Percentiles rank a stretch among this genome's conserved stretches.
Evolutionary conservation across 2,888 invertebrate species (phyloP).

Genomic region (Agrotis puta): DNA sequence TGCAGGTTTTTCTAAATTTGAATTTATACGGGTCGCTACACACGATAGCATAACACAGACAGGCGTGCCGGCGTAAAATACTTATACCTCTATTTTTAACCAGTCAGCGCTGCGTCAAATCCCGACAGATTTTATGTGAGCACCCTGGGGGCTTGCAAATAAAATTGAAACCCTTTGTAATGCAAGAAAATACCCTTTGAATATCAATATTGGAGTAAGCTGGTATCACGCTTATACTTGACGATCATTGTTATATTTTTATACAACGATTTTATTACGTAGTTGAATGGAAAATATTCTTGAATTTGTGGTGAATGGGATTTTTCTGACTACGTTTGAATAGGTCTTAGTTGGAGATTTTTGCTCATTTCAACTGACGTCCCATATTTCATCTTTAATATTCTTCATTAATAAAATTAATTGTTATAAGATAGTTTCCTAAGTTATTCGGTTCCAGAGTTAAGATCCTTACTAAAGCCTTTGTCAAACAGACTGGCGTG

Average conservation of each 20-base stretch:
- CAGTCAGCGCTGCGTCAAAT: constrained; percentile 71
- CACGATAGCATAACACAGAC: constrained; percentile 45
- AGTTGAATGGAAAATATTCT: constrained; percentile 42
- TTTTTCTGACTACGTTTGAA: constrained; percentile 12
- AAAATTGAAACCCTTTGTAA: constrained; percentile 77
- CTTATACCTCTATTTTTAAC: constrained; percentile 65
- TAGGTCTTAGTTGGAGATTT: not conserved
- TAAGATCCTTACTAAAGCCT: too few species aligned
- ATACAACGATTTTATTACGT: constrained; percentile 34
- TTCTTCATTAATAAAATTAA: too few species aligned
- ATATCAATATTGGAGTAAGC: constrained; percentile 71
- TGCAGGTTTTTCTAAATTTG: constrained; percentile 40
- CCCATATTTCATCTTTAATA: too few species aligned
- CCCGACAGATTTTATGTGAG: constrained; percentile 67
- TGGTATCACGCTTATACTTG: constrained; percentile 48
- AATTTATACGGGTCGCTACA: constrained; percentile 45
- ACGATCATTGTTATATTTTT: constrained; percentile 47
- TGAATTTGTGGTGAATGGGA: constrained; percentile 29
- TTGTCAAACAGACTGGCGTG: too few species aligned
- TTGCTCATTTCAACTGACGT: too few species aligned
- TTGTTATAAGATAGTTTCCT: too few species aligned
- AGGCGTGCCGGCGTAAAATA: constrained; percentile 51
- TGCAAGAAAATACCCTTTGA: constrained; percentile 72
- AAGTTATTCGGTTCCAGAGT: too few species aligned
- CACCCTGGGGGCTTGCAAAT: constrained; percentile 73